These are phyloP conservation scores for Drosophila affinis DNA, from an alignment of 2,888 invertebrate genomes.

Conservation along the genomic window DNA sequence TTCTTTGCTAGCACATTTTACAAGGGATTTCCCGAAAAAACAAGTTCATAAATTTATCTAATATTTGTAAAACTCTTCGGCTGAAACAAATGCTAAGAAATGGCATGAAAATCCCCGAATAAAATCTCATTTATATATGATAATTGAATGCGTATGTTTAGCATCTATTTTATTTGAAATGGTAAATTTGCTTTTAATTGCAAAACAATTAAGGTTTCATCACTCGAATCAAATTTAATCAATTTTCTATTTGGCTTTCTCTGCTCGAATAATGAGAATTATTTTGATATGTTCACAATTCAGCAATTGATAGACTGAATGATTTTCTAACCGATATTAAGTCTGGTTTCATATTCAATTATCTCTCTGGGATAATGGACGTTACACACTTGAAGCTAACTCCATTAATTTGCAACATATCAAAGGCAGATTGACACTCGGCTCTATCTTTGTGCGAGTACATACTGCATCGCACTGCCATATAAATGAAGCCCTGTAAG, in stretches of 20 bases:
- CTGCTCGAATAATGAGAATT: neutral
- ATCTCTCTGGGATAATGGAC: constrained; percentile 14
- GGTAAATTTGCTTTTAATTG: constrained; percentile 7
- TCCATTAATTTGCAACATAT: constrained; percentile 69
- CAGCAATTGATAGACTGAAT: neutral
- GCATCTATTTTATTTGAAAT: too few species aligned
- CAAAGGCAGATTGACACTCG: constrained; percentile 67
- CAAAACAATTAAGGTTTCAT: neutral
- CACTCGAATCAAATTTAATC: neutral
- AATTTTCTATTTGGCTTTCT: neutral
- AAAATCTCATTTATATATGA: too few species aligned
- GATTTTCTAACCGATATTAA: neutral
- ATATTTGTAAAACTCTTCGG: neutral
- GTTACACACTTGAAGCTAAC: constrained; percentile 50
- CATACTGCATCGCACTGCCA: neutral
- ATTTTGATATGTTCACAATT: neutral
- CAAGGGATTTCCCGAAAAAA: too few species aligned
- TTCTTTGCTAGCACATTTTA: neutral
- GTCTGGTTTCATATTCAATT: neutral
- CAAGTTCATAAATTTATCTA: neutral
- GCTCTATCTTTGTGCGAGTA: neutral
- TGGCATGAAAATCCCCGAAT: neutral
- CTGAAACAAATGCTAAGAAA: neutral
- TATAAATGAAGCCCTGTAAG: constrained; percentile 1
- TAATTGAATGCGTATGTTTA: too few species aligned